Conservation (phyloP, 2,113 vertebrate species). For the Paralichthys olivaceus region DNA sequence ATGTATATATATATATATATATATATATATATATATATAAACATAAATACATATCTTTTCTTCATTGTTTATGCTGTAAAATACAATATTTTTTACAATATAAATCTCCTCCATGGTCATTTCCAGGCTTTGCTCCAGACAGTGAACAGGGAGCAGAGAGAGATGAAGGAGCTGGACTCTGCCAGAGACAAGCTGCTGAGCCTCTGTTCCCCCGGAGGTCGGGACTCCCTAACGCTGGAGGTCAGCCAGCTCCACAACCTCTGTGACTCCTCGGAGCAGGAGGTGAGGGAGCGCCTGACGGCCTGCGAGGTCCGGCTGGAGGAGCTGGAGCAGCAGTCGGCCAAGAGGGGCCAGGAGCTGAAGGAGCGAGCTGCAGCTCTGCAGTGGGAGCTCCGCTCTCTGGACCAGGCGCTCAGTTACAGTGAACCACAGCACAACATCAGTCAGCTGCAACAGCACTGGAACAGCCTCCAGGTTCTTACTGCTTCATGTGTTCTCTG, state of each 20-base stretch:
- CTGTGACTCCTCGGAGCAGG: conserved; percentile 65
- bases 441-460: conserved; percentile 76
- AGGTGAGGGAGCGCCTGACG: conserved; percentile 61
- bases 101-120: background rate
- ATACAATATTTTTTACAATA: background rate
- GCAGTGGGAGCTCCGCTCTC: conserved; percentile 77
- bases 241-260: conserved; percentile 76
- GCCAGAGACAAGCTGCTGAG: conserved; percentile 70
- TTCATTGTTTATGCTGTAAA: no score
- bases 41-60: no score
- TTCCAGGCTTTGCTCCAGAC: conserved; percentile 83
- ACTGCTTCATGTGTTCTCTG: no score
- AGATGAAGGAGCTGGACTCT: conserved; percentile 78
- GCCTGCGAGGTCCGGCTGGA: conserved; percentile 63
- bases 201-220: conserved; percentile 76
- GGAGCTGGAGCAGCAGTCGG: conserved; percentile 58
- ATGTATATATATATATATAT: no score
- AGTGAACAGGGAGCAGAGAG: conserved; percentile 74
- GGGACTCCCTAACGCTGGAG: conserved; percentile 72
- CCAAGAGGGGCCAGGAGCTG: conserved; percentile 45
- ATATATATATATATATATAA: no score
- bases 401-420: conserved; percentile 75
- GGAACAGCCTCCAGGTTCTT: conserved; percentile 79
- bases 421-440: conserved; percentile 65
- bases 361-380: conserved; percentile 66